Conservation (phyloP, 2,113 vertebrate genomes). For the Trichomycterus rosablanca region DNA sequence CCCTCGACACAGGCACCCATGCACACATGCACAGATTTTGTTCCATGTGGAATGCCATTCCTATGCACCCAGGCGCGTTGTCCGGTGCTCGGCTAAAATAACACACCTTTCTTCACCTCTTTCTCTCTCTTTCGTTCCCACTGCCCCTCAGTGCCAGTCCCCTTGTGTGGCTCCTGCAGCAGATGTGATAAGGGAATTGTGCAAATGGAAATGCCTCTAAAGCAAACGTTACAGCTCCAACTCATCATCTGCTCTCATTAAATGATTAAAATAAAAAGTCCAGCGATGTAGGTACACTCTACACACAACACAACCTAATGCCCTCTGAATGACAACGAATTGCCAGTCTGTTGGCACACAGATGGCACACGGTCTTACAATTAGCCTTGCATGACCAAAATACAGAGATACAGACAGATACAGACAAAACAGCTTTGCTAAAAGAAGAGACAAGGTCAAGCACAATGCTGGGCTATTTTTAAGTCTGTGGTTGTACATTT, state of each 20-base stretch:
- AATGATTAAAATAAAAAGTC: neutral
- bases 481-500: no score
- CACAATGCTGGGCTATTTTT: no score
- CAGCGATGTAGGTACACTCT: neutral
- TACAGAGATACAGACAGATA: no score
- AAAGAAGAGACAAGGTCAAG: no score
- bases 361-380: conserved; percentile 5
- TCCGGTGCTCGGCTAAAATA: conserved; percentile 20
- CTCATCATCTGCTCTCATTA: neutral
- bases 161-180: neutral
- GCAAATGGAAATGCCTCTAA: conserved; percentile 8
- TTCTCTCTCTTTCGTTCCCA: neutral
- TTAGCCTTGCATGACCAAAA: neutral
- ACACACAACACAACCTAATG: neutral
- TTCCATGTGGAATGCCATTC: conserved; percentile 26
- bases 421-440: no score
- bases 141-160: neutral
- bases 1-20: neutral
- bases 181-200: neutral
- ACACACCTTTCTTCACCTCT: conserved; percentile 8
- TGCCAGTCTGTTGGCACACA: neutral
- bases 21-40: conserved; percentile 10
- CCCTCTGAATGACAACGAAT: neutral
- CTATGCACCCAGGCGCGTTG: conserved; percentile 16
- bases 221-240: neutral